A percentile compares a stretch with the other conserved stretches of the same genome.
Conservation (phyloP, 1,140 invertebrate species). For the Solenopsis invicta region DNA sequence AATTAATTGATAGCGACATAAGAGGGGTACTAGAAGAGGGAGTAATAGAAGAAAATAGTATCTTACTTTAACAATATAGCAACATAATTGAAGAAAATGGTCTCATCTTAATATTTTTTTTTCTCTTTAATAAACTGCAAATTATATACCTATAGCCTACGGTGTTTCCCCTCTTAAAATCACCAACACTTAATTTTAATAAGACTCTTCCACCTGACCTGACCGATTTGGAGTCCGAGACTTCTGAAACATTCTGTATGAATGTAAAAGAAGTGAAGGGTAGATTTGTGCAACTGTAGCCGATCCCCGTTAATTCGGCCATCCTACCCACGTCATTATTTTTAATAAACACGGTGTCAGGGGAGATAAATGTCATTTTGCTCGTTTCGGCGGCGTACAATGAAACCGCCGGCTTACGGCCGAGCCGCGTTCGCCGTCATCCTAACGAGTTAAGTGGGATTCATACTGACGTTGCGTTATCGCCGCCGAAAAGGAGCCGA, state of each 20-base stretch:
- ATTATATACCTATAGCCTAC: constrained; percentile 2
- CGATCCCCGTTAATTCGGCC: constrained; percentile 59
- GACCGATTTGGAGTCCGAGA: neutral
- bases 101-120: neutral
- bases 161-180: constrained; percentile 14
- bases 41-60: constrained; percentile 30
- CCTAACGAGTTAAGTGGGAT: constrained; percentile 62
- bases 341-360: constrained; percentile 72
- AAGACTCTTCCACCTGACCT: constrained; percentile 28
- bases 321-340: constrained; percentile 70
- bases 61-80: constrained; percentile 22
- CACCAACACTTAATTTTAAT: constrained; percentile 43
- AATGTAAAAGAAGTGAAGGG: constrained; percentile 51
- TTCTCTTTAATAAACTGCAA: constrained; percentile 25
- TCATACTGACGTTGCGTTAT: constrained; percentile 65
- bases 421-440: constrained; percentile 48
- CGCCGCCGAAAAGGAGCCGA: constrained; percentile 57
- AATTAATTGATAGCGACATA: constrained; percentile 38
- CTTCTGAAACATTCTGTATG: constrained; percentile 46
- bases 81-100: constrained; percentile 24
- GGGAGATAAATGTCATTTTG: constrained; percentile 64
- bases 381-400: constrained; percentile 49
- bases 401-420: constrained; percentile 61
- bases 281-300: constrained; percentile 53
- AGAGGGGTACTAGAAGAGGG: neutral